A percentile compares a stretch with the other conserved stretches of the same genome.
Evolutionary conservation across 1,140 invertebrate genomes (phyloP).

Genomic region (Euwallacea similis): DNA sequence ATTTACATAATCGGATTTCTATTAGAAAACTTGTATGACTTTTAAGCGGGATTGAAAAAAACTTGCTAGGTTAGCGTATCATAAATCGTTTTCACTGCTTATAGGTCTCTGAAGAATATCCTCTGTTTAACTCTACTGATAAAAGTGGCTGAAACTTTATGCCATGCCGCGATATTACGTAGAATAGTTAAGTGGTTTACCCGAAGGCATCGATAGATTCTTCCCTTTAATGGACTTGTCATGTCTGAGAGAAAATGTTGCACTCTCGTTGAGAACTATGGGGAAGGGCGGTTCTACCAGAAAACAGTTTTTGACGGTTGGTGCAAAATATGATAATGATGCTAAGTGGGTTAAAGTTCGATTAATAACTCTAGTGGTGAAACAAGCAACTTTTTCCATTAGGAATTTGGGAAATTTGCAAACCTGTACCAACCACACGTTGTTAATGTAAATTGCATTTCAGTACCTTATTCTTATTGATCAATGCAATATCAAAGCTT

Average conservation of each 20-base stretch:
- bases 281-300: background rate
- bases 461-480: background rate
- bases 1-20: background rate
- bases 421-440: background rate
- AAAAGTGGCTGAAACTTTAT: background rate
- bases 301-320: background rate
- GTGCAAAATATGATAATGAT: background rate
- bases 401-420: background rate
- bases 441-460: background rate
- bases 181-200: constrained; percentile 2
- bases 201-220: constrained; percentile 26
- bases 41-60: background rate
- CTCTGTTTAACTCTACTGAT: background rate
- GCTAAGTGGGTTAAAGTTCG: background rate
- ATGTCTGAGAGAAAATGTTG: constrained; percentile 29
- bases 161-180: background rate
- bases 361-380: background rate
- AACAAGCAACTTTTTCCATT: background rate
- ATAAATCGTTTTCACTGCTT: background rate
- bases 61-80: background rate
- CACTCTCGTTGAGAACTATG: constrained; percentile 14
- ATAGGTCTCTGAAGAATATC: constrained; percentile 1
- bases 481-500: background rate
- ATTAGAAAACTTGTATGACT: background rate
- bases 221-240: constrained; percentile 34